A percentile compares a stretch with the other conserved stretches of the same genome.
These are phyloP conservation scores for Sebastes hubbsi DNA, from an alignment of 2,797 vertebrate genomes.

Conservation along the genomic window DNA sequence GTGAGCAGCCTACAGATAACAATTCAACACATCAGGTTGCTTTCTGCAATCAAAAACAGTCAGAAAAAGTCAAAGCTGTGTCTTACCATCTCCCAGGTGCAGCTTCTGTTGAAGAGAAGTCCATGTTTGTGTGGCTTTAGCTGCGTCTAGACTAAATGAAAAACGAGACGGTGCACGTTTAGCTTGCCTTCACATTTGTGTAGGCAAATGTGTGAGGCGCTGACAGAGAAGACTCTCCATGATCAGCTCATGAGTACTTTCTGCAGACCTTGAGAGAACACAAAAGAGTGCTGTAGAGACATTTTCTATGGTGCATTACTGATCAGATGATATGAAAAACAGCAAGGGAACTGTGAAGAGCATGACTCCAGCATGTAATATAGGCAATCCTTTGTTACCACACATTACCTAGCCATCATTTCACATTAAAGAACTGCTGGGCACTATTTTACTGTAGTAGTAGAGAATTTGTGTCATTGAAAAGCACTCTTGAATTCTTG, in stretches of 20 bases:
- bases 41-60: background rate
- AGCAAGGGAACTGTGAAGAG: background rate
- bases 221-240: background rate
- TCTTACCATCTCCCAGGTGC: constrained; percentile 80
- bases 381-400: background rate
- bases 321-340: constrained; percentile 3
- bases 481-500: background rate
- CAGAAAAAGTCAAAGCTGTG: background rate
- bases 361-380: background rate
- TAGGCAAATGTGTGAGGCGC: constrained; percentile 54
- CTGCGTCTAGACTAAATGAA: constrained; percentile 79
- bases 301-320: background rate
- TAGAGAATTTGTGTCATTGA: background rate
- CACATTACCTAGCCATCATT: background rate
- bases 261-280: background rate
- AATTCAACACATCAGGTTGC: background rate
- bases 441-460: background rate
- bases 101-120: constrained; percentile 75
- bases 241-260: background rate
- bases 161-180: background rate
- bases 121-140: constrained; percentile 73
- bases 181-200: constrained; percentile 40
- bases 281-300: background rate
- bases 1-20: background rate
- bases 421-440: background rate